Base-by-base conservation (phyloP, 1,140 invertebrate species). In the Solenopsis invicta region DNA sequence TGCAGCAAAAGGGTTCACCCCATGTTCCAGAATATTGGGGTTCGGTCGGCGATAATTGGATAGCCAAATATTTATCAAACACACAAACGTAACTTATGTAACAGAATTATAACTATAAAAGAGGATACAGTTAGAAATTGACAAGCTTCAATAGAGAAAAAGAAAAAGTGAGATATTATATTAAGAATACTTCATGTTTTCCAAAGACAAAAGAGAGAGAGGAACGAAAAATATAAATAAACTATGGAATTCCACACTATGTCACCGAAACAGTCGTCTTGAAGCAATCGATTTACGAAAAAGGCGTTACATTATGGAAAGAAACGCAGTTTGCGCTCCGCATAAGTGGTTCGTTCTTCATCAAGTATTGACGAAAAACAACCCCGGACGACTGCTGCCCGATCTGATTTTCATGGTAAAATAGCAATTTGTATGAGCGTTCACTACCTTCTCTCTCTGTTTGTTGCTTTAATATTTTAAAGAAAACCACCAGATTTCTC, bases 381-480 rank as follows among this genome's bases (percentile, higher is more conserved):
- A 91, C 81, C 81, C 85, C 66, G 61, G 13, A 10, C 12, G n/a
- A 29, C 12, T 91, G 74, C 69, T 74, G 71, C 77, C 87, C 86
- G 61, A 90, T 82, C 89, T 82, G 88, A 92, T 91, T 90, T 56
- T 86, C 50, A 85, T 87, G 90, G 88, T 92, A 93, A 94, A 94
- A 90, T 88, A 72, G 86, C 93, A 78, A 93, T 94, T 94, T 91
- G 91, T 93, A 94, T 94, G 93, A 89, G 90, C 86, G n/a, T 72
- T 77, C 34, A 16, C 41, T 8, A 10, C 76, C 71, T 59, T 21
- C 50, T 21, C 2, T 41, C 18, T 41, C 52, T 61, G n/a, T n/a
- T 74, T 56, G 34, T 64, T 81, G n/a, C 62, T 56, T 94, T 52
- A 93, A 94, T 93, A 92, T 91, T 93, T 91, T 2, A 94, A 41